Evolutionary conservation across 2,113 vertebrate species (phyloP).

Genomic region (Aythya baeri): DNA sequence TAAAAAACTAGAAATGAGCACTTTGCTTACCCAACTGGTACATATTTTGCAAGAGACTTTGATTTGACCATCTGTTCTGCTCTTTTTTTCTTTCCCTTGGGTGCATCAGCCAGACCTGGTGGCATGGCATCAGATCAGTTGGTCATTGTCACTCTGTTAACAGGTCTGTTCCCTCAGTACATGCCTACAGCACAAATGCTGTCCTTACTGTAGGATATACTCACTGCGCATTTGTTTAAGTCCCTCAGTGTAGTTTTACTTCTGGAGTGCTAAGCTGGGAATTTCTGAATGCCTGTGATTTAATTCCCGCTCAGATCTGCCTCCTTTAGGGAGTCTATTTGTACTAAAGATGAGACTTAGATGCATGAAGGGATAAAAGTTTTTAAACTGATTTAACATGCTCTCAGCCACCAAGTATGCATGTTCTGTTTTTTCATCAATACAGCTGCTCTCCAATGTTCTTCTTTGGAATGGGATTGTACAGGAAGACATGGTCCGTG

Average conservation of each 20-base stretch:
- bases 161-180: background rate
- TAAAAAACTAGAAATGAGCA: background rate
- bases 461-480: slow-evolving; percentile 87
- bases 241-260: background rate
- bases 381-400: background rate
- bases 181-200: background rate
- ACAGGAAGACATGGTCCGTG: slow-evolving; percentile 79
- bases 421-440: background rate
- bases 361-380: background rate
- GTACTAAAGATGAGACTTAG: background rate
- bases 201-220: background rate
- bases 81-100: background rate
- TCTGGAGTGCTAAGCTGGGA: background rate
- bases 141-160: background rate
- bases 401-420: background rate
- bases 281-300: background rate
- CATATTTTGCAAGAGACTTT: background rate
- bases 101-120: background rate
- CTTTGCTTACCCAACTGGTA: background rate
- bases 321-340: background rate
- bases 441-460: slow-evolving; percentile 86
- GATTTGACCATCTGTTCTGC: background rate
- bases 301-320: background rate
- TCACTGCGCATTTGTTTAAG: background rate
- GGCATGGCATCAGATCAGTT: background rate